Conservation (phyloP, 1,140 invertebrate species). For the Nephila pilipes region DNA sequence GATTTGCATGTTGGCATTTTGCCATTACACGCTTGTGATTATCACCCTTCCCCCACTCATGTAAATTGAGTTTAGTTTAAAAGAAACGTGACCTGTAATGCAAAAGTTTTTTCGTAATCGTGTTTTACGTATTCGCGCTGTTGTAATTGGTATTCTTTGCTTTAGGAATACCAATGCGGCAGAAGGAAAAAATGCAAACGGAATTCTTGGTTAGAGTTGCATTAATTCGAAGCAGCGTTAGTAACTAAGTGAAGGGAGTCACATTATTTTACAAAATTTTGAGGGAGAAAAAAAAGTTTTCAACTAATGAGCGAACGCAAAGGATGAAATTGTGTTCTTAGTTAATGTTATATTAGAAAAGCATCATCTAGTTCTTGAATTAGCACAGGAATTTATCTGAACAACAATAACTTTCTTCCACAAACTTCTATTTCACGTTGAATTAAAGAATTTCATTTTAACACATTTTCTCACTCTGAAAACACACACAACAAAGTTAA, state of each 20-base stretch:
- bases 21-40: slow-evolving; percentile 63
- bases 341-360: neutral
- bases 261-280: neutral
- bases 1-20: slow-evolving; percentile 54
- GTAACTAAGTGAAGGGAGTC: slow-evolving; percentile 2
- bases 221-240: slow-evolving; percentile 20
- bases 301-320: neutral
- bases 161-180: slow-evolving; percentile 14
- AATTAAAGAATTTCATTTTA: neutral
- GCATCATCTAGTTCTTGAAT: neutral
- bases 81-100: slow-evolving; percentile 50
- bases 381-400: neutral
- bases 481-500: neutral
- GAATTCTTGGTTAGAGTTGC: neutral
- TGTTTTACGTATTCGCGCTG: slow-evolving; percentile 48
- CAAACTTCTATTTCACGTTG: neutral
- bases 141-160: slow-evolving; percentile 44
- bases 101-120: slow-evolving; percentile 58
- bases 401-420: neutral
- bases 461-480: neutral
- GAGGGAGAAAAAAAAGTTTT: neutral
- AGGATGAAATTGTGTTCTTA: neutral
- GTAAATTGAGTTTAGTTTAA: slow-evolving; percentile 63
- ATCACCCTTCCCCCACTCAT: slow-evolving; percentile 15
- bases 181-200: neutral